These are phyloP conservation scores for Gopherus evgoodei DNA, from an alignment of 2,113 vertebrate species.

Conservation along the genomic window DNA sequence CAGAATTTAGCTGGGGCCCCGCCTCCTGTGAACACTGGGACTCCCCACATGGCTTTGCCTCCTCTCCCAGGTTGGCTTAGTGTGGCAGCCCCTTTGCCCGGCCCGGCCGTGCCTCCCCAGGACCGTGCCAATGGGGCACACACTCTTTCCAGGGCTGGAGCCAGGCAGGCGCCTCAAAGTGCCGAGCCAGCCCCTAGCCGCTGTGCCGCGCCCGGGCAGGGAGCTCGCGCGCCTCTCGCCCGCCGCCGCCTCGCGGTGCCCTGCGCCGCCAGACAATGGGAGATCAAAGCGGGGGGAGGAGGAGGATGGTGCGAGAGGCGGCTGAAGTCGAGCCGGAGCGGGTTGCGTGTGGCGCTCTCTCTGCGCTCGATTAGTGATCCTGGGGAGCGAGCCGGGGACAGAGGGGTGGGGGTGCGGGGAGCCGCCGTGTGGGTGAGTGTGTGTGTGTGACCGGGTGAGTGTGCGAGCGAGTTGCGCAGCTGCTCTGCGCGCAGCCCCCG, in stretches of 20 bases:
- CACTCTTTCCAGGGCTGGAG: not conserved
- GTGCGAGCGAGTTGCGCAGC: constrained; percentile 78
- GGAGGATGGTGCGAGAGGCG: constrained; percentile 33
- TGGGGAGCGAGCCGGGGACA: constrained; percentile 57
- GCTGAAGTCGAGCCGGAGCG: constrained; percentile 10
- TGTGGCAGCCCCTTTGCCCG: not conserved
- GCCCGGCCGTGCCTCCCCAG: not conserved
- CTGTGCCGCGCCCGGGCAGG: not conserved
- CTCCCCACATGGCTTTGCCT: not conserved
- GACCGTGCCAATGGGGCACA: not conserved
- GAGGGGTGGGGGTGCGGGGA: constrained; percentile 38
- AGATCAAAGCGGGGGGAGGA: constrained; percentile 42
- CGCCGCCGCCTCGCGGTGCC: constrained; percentile 58
- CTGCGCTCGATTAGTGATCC: constrained; percentile 69
- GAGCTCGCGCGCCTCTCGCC: constrained; percentile 30
- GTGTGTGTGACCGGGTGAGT: constrained; percentile 44
- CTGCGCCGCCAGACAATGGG: constrained; percentile 68
- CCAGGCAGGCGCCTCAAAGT: too few species aligned
- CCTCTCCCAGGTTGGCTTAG: not conserved
- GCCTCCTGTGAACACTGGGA: not conserved
- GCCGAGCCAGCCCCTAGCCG: not conserved
- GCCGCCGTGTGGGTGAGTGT: constrained; percentile 13
- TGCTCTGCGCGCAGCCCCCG: constrained; percentile 77
- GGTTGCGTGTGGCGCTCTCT: constrained; percentile 35
- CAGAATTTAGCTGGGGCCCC: not conserved